Evolutionary conservation across 2,888 invertebrate genomes (phyloP), one percentile per base, ranked within the genome.

Genomic region (Drosophila mulleri): DNA sequence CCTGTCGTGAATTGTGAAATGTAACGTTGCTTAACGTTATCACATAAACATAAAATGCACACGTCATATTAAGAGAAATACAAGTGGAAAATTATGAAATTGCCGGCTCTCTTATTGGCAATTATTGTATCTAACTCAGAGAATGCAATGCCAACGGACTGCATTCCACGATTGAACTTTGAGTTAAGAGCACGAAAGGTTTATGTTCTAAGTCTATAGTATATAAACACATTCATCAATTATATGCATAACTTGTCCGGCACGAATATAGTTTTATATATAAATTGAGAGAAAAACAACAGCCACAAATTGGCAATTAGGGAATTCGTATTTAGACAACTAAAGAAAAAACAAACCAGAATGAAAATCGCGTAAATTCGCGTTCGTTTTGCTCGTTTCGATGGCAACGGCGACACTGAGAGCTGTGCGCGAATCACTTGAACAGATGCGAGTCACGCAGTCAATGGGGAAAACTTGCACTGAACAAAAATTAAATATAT

Each of bases 331-430:
- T 54, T 35, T 20, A 23, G n/a, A 50, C 9, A 66, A 45, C 39
- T 35, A 53, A 48, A 57, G 26, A 26, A 56, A 61, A 53, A 69
- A 69, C 57, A 60, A 65, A 71, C 67, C 61, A 12, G n/a, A 48
- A 68, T 48, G 6, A 35, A 75, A 56, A 68, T 56, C 20, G n/a
- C 67, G 65, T 45, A 20, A 26, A 52, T 47, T 42, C 48, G 44
- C 61, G 54, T 37, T 63, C 67, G 72, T 26, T 60, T 59, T 53
- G 44, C 45, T 52, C 80, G 58, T 64, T 71, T 54, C 71, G 58
- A 53, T 42, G 64, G 42, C 80, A 64, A 59, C 67, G 35, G 67
- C 59, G 64, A 56, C 23, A 77, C 80, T 77, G 64, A 67, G 39
- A 16, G 39, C 29, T 41, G 26, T 39, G 39, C 45, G 48, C 57